A percentile compares a stretch with the other conserved stretches of the same genome.
phyloP scores from a whole-genome alignment of 2,113 vertebrate genomes.

The Heterotis niloticus region DNA sequence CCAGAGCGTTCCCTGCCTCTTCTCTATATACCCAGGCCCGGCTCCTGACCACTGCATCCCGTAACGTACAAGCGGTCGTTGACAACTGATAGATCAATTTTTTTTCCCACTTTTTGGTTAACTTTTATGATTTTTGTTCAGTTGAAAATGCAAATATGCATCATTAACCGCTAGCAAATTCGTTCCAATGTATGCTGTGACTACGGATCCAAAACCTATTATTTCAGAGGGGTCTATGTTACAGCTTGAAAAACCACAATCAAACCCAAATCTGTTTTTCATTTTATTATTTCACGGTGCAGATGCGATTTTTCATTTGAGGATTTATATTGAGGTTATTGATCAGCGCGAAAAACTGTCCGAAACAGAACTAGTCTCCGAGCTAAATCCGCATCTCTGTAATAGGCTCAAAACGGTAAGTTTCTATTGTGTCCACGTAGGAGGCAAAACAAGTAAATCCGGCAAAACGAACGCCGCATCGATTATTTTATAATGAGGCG shows the following conservation, averaged over 20 bases:
- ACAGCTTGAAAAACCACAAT: background rate
- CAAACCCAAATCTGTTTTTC: slow-evolving; percentile 9
- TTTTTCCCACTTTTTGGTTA: too few relatives aligned
- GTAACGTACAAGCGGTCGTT: too few relatives aligned
- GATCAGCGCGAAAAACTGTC: background rate
- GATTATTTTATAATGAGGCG: background rate
- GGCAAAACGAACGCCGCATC: background rate
- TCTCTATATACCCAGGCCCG: too few relatives aligned
- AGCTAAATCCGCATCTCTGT: background rate
- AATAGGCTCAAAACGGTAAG: background rate
- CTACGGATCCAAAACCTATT: background rate
- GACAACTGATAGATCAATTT: too few relatives aligned
- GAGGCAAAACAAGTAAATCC: background rate
- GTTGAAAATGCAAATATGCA: too few relatives aligned
- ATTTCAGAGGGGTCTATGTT: background rate
- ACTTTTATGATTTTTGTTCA: too few relatives aligned
- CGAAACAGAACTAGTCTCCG: background rate
- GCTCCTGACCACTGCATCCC: too few relatives aligned
- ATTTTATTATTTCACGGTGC: slow-evolving; percentile 5
- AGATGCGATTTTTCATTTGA: background rate
- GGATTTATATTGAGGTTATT: background rate
- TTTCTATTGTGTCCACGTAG: background rate
- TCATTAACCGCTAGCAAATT: too few relatives aligned
- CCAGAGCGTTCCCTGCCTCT: too few relatives aligned
- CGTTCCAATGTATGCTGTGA: too few relatives aligned